These are phyloP conservation scores for Thermophis baileyi DNA, from an alignment of 2,113 vertebrate species.

Conservation along the genomic window DNA sequence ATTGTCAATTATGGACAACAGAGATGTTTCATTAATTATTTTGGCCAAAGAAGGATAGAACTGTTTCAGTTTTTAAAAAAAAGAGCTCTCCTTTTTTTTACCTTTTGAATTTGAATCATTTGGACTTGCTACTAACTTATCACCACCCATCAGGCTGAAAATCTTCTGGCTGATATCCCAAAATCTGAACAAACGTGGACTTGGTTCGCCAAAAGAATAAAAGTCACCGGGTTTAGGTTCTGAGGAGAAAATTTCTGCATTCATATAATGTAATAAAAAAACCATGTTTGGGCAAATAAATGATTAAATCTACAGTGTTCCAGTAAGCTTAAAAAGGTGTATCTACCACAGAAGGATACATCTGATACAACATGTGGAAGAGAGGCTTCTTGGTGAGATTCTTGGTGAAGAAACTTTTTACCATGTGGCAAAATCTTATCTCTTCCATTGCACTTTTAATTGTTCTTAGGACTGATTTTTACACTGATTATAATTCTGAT, in stretches of 20 bases:
- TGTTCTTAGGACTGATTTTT: too few species aligned
- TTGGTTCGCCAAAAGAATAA: fast-evolving
- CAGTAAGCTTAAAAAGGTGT: too few species aligned
- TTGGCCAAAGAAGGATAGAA: not conserved
- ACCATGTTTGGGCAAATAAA: too few species aligned
- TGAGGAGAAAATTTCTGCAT: not conserved
- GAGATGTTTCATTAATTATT: not conserved
- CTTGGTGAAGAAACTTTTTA: too few species aligned
- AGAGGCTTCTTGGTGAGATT: too few species aligned
- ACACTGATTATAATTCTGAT: too few species aligned
- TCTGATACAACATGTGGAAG: too few species aligned
- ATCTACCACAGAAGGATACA: too few species aligned
- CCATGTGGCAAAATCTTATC: too few species aligned
- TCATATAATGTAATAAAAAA: too few species aligned
- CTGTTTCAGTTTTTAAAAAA: not conserved
- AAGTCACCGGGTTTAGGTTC: not conserved
- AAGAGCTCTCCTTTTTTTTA: not conserved
- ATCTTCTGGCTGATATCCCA: not conserved
- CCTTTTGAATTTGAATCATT: not conserved
- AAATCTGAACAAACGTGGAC: not conserved
- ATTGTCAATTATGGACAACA: not conserved
- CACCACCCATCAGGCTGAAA: not conserved
- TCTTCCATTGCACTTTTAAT: too few species aligned
- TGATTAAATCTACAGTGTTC: too few species aligned
- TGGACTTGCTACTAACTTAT: not conserved